A percentile compares a stretch with the other conserved stretches of the same genome.
These are phyloP conservation scores for Apodemia zela DNA, from an alignment of 2,888 invertebrate genomes.

Conservation along the genomic window DNA sequence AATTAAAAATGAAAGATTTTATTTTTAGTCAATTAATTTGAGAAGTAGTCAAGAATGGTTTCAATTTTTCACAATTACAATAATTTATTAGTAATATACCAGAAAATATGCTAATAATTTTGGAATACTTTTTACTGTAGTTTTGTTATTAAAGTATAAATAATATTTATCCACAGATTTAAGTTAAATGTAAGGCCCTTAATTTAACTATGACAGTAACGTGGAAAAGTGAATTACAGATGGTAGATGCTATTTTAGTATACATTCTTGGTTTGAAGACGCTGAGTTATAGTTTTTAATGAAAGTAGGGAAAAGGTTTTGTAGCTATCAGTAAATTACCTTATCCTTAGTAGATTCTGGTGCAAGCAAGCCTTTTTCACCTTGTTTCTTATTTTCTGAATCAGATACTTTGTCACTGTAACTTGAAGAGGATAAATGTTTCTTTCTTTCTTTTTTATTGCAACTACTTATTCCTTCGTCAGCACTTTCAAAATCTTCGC, in stretches of 20 bases:
- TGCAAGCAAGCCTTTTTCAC: constrained; percentile 24
- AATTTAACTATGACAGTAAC: not conserved
- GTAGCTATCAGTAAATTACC: constrained; percentile 8
- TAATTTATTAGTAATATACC: too few relatives aligned
- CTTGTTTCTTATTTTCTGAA: constrained; percentile 37
- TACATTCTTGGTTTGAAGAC: not conserved
- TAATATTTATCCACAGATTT: too few relatives aligned
- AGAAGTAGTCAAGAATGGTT: too few relatives aligned
- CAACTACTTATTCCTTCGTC: constrained; percentile 81
- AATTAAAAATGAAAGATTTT: too few relatives aligned
- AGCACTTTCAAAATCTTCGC: constrained; percentile 89
- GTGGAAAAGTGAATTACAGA: not conserved
- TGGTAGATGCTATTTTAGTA: not conserved
- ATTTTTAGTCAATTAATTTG: too few relatives aligned
- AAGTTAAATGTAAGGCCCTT: not conserved
- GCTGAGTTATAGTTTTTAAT: not conserved
- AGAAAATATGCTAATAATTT: too few relatives aligned
- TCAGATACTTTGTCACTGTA: constrained; percentile 59
- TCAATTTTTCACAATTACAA: too few relatives aligned
- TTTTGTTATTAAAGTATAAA: too few relatives aligned
- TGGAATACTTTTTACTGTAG: too few relatives aligned
- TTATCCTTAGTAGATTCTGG: constrained; percentile 17
- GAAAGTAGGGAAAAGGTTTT: not conserved
- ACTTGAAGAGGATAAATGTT: constrained; percentile 62
- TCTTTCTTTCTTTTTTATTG: constrained; percentile 58